A percentile compares a stretch with the other conserved stretches of the same genome.
Conservation (phyloP, 2,113 vertebrate genomes). For the Copsychus sechellarum region DNA sequence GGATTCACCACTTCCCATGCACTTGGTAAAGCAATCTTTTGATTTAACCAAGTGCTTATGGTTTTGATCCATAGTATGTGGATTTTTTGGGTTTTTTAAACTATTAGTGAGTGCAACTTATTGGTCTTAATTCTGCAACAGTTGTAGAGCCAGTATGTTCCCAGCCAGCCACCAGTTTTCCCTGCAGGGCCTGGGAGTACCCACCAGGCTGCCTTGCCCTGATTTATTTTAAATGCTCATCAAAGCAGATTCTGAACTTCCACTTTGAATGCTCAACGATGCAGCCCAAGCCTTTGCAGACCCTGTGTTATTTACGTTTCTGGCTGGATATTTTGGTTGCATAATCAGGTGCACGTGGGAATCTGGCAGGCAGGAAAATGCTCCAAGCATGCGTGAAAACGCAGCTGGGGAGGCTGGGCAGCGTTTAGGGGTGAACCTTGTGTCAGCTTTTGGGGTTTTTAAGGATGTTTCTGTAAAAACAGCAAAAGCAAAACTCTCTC, state of each 20-base stretch:
- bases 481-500: conserved; percentile 23
- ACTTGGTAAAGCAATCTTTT: background rate
- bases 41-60: background rate
- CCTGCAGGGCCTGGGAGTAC: background rate
- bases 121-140: background rate
- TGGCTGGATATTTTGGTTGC: conserved; percentile 50
- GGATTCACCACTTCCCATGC: background rate
- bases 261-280: background rate
- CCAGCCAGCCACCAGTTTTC: background rate
- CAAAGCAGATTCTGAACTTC: background rate
- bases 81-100: background rate
- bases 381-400: background rate
- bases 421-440: background rate
- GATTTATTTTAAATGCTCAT: background rate
- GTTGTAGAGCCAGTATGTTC: background rate
- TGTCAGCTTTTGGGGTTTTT: background rate
- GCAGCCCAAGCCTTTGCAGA: conserved; percentile 26
- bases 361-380: conserved; percentile 32
- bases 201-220: background rate
- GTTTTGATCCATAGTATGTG: background rate
- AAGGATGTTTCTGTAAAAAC: background rate
- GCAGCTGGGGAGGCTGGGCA: background rate
- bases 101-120: background rate
- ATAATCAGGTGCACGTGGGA: conserved; percentile 70
- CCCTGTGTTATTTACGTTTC: conserved; percentile 30